Percentiles rank a stretch among this genome's conserved stretches.
Evolutionary conservation across 2,888 invertebrate species (phyloP).

Genomic region (Philhelius pedissequus): DNA sequence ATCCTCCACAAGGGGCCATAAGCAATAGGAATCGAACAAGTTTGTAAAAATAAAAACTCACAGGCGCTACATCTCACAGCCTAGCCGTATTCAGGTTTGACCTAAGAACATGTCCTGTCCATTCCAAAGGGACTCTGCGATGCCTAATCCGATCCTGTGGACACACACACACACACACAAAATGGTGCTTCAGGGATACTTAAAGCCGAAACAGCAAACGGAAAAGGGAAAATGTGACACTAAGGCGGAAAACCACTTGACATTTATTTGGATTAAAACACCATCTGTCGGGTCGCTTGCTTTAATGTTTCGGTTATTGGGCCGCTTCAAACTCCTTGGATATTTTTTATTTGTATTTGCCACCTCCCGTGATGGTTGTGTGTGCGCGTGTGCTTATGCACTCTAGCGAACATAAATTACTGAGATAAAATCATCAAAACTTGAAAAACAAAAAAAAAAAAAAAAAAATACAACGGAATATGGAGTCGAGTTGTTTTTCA

Average conservation of each 20-base stretch:
- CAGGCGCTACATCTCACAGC: background rate
- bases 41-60: background rate
- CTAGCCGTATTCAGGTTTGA: background rate
- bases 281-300: conserved; percentile 61
- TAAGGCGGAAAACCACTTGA: conserved; percentile 62
- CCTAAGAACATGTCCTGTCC: background rate
- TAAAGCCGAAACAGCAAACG: background rate
- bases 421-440: conserved; percentile 51
- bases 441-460: background rate
- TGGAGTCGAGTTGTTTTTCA: background rate
- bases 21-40: background rate
- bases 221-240: conserved; percentile 24
- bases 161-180: background rate
- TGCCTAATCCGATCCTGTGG: background rate
- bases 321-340: conserved; percentile 34
- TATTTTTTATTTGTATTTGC: conserved; percentile 38
- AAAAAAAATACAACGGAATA: background rate
- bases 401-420: conserved; percentile 42
- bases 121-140: background rate
- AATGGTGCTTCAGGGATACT: conserved; percentile 28
- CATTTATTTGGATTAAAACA: conserved; percentile 68
- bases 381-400: background rate
- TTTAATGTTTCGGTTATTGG: conserved; percentile 31
- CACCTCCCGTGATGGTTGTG: background rate
- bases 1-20: background rate